phyloP scores from a whole-genome alignment of 2,113 vertebrate species.

The Boulengeromyrus knoepffleri region DNA sequence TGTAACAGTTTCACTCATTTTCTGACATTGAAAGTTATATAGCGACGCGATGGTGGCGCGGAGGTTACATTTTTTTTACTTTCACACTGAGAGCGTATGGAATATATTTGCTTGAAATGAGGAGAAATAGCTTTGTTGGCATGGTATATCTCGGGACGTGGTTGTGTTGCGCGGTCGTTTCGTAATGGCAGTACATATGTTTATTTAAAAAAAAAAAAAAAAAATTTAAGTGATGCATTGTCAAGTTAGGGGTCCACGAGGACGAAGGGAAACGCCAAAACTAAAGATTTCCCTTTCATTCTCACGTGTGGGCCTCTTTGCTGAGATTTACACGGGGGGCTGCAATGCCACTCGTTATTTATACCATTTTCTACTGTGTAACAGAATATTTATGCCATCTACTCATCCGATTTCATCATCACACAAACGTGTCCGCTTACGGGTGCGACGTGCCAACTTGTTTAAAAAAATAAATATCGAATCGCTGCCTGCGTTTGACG shows the following conservation, averaged over 20 bases:
- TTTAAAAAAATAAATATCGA: neutral
- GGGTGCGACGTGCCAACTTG: neutral
- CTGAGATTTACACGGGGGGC: neutral
- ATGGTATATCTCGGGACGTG: neutral
- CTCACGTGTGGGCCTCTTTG: neutral
- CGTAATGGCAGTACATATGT: neutral
- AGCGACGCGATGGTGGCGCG: neutral
- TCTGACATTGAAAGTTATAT: neutral
- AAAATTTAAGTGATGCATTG: neutral
- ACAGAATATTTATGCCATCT: neutral
- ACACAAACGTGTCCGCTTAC: neutral
- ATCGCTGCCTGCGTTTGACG: neutral
- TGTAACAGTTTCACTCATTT: neutral
- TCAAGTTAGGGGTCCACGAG: neutral
- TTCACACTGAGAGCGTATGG: neutral
- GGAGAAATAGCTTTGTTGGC: neutral
- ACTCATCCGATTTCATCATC: neutral
- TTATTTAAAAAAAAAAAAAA: no score
- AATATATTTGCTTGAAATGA: neutral
- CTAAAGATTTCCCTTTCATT: neutral
- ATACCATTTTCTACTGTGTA: neutral
- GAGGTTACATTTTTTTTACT: neutral
- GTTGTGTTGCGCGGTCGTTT: neutral
- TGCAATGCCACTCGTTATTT: neutral
- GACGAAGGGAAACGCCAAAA: neutral